Conservation (phyloP, 2,888 invertebrate species). For the Drosophila rubida region DNA sequence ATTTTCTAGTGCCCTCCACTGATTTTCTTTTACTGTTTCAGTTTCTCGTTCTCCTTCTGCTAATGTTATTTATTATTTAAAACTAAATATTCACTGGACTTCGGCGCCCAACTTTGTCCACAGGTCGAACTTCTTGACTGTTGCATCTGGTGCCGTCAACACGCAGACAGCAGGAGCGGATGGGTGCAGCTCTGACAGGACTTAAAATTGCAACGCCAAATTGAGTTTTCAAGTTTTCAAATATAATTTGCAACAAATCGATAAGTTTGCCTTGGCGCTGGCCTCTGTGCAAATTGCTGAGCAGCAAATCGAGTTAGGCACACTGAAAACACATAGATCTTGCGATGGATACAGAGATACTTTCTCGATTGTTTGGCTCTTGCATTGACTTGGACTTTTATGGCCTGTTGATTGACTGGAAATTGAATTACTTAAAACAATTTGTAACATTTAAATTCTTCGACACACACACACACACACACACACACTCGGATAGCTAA, state of each 20-base stretch:
- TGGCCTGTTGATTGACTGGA: constrained; percentile 57
- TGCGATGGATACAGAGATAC: neutral
- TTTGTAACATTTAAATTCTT: constrained; percentile 67
- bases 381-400: constrained; percentile 26
- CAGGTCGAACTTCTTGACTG: constrained; percentile 53
- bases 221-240: constrained; percentile 77
- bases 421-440: constrained; percentile 73
- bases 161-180: neutral
- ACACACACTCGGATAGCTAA: constrained; percentile 4
- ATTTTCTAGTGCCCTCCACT: constrained; percentile 44
- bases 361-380: constrained; percentile 5
- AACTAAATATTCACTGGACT: constrained; percentile 52
- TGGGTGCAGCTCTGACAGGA: constrained; percentile 26
- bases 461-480: neutral
- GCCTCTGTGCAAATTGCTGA: constrained; percentile 44
- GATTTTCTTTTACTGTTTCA: constrained; percentile 12
- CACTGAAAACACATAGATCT: constrained; percentile 20
- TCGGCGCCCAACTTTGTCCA: constrained; percentile 35
- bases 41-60: neutral
- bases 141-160: constrained; percentile 55
- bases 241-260: constrained; percentile 76
- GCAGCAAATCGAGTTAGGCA: constrained; percentile 67
- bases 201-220: constrained; percentile 66
- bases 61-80: constrained; percentile 76
- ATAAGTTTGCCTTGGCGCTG: constrained; percentile 67